Base-by-base conservation (phyloP, 2,113 vertebrate genomes). In the Campylorhamphus procurvoides region DNA sequence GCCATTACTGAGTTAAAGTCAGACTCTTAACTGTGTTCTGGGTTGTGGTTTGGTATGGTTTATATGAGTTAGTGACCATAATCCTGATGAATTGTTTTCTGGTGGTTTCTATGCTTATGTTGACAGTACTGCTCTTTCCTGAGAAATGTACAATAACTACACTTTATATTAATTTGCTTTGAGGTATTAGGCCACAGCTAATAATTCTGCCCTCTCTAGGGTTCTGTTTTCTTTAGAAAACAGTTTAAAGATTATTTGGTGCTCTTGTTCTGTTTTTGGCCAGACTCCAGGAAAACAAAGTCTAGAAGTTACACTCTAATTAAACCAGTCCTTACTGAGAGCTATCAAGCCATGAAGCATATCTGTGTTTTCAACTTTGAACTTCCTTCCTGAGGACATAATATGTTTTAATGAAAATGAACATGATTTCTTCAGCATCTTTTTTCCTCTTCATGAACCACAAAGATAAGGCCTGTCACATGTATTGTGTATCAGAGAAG, bases 141-240 rank as follows among this genome's bases (percentile, higher is more conserved):
- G 5, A 89, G 66, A 84, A 90, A 82, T 0, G 6, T 82, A 78
- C 33, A 90, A 22, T 87, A 81, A 44, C 33, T 64, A 37, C 59
- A 81, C 53, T 87, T 76, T 42, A 25, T 84, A 77, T 69, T 93
- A 75, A 92, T 87, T 91, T 76, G n/a, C 80, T 95, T 92, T 92
- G 93, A 93, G 85, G 31, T 88, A 90, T 87, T 90, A 90, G 42
- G 27, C 69, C 56, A 89, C 90, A 92, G 83, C 58, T 94, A 90
- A 93, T 95, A 95, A 94, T 93, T 96, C 67, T 96, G 53, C 53
- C 25, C 66, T 93, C 77, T 68, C 60, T 68, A 58, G 58, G 69
- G 58, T 89, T 96, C 94, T 92, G 66, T 94, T 97, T 96, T 78
- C 88, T 92, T 96, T 97, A 90, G 58, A 89, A 90, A 89, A 81